A percentile compares a stretch with the other conserved stretches of the same genome.
Conservation (phyloP, 2,113 vertebrate species). For the Plecotus auritus region DNA sequence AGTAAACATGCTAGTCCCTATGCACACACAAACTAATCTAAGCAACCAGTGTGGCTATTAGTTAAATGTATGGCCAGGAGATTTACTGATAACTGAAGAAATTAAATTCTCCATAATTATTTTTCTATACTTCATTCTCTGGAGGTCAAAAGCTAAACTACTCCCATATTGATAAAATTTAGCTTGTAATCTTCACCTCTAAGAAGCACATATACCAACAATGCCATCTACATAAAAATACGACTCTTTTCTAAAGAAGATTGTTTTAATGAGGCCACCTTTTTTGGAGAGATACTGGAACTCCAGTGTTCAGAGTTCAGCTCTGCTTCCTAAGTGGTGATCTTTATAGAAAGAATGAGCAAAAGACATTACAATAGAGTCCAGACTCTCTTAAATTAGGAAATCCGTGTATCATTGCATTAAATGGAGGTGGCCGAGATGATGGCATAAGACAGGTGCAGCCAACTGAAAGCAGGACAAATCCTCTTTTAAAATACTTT, state of each 20-base stretch:
- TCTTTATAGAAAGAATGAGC: background rate
- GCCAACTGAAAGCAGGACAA: background rate
- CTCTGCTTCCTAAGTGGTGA: background rate
- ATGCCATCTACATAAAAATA: background rate
- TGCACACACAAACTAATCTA: conserved; percentile 1
- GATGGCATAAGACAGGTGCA: background rate
- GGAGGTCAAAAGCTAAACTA: background rate
- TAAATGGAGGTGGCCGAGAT: background rate
- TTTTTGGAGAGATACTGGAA: background rate
- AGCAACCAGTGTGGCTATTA: background rate
- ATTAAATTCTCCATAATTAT: conserved; percentile 2
- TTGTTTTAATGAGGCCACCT: background rate
- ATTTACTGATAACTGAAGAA: conserved; percentile 27
- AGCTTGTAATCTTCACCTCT: background rate
- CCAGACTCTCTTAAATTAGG: background rate
- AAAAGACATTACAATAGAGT: background rate
- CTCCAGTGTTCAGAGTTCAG: background rate
- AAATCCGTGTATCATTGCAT: background rate
- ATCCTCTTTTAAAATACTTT: background rate
- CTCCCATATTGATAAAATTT: background rate
- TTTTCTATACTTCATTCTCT: conserved; percentile 12
- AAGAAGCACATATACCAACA: background rate
- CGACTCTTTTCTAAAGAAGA: background rate
- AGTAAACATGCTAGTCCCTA: background rate
- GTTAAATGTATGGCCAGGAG: background rate